Conservation (phyloP, 2,113 vertebrate genomes). For the Chamaetylas fuelleborni region DNA sequence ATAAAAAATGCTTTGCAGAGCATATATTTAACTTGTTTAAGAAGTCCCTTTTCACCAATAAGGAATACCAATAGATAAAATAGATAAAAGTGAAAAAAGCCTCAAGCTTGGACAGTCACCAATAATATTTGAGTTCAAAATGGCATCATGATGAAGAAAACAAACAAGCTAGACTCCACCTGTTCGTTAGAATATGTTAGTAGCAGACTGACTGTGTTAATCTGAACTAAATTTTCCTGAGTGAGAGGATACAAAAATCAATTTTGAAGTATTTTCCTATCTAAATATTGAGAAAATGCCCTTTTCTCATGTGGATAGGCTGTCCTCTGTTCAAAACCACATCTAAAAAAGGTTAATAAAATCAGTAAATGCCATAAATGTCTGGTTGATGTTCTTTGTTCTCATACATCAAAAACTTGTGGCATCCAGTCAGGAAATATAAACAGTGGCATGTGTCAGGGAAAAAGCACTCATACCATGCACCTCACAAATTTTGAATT, state of each 20-base stretch:
- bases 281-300: background rate
- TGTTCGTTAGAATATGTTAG: background rate
- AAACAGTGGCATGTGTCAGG: background rate
- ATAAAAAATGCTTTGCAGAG: background rate
- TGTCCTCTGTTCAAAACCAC: background rate
- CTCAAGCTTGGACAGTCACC: background rate
- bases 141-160: background rate
- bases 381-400: background rate
- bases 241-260: background rate
- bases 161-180: background rate
- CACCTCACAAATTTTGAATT: background rate
- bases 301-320: background rate
- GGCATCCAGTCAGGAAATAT: background rate
- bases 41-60: background rate
- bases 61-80: background rate
- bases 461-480: background rate
- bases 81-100: accelerated
- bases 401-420: background rate
- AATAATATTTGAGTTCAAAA: background rate
- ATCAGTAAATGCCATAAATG: background rate
- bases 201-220: background rate
- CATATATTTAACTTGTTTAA: background rate
- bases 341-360: conserved; percentile 22
- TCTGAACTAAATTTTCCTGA: background rate
- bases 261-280: background rate